phyloP scores from a whole-genome alignment of 64 coral and sea anemone species.

The Porites lutea region DNA sequence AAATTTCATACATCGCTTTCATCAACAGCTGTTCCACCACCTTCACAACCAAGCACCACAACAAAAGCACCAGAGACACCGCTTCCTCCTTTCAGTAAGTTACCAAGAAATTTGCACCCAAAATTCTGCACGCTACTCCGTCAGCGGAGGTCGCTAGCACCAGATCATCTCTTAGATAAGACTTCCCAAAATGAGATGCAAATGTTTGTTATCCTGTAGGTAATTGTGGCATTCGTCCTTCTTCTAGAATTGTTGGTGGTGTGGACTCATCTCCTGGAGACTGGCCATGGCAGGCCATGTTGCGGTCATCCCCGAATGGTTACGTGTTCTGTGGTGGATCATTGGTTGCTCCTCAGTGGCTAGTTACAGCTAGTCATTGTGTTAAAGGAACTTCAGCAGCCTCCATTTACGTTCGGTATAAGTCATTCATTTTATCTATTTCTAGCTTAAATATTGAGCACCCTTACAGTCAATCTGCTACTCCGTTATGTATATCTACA shows the following conservation, averaged over 20 bases:
- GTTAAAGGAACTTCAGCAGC: not conserved
- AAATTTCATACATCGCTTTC: not conserved
- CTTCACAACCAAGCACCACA: not conserved
- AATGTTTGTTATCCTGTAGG: not conserved
- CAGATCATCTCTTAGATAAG: too few species aligned
- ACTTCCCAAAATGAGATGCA: too few species aligned
- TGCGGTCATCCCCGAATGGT: conserved; percentile 16
- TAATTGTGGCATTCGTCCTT: conserved; percentile 24
- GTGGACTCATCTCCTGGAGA: not conserved
- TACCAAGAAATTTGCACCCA: too few species aligned
- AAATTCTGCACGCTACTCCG: too few species aligned
- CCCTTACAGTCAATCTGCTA: too few species aligned
- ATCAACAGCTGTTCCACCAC: conserved; percentile 17
- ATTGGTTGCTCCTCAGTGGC: conserved; percentile 26
- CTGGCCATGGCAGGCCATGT: conserved; percentile 51
- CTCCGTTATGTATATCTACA: too few species aligned
- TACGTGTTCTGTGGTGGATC: conserved; percentile 29
- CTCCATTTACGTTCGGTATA: conserved; percentile 28
- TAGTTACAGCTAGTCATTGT: conserved; percentile 46
- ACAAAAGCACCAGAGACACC: conserved; percentile 14
- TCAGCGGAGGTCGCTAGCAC: too few species aligned
- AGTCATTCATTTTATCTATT: not conserved
- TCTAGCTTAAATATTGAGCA: too few species aligned
- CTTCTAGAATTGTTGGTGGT: conserved; percentile 36
- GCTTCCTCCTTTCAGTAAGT: not conserved